phyloP scores from a whole-genome alignment of 2,888 invertebrate genomes.

The Iphiclides podalirius region DNA sequence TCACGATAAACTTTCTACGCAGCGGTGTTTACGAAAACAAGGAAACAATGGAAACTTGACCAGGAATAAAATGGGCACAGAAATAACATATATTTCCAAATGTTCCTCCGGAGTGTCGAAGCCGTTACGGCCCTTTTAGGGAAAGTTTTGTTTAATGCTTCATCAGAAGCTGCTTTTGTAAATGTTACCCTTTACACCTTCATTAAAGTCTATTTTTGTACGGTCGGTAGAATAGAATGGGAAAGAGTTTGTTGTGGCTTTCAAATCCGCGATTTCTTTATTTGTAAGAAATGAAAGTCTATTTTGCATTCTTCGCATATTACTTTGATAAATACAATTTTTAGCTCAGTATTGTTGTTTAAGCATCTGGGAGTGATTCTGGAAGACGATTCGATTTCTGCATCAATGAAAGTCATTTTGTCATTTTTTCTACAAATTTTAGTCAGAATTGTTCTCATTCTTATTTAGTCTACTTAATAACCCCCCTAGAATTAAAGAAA shows the following conservation, averaged over 20 bases:
- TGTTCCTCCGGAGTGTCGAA: constrained; percentile 38
- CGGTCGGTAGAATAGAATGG: constrained; percentile 27
- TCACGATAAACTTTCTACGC: too few relatives aligned
- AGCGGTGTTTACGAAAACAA: not conserved
- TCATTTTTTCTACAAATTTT: too few relatives aligned
- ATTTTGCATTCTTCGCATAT: too few relatives aligned
- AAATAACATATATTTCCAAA: constrained; percentile 29
- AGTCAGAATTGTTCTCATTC: too few relatives aligned
- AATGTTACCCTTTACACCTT: constrained; percentile 37
- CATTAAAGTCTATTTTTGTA: constrained; percentile 40
- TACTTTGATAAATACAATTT: too few relatives aligned
- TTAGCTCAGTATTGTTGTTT: too few relatives aligned
- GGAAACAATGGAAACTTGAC: not conserved
- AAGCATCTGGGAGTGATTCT: too few relatives aligned
- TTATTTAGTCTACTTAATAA: too few relatives aligned
- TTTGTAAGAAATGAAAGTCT: too few relatives aligned
- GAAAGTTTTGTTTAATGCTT: constrained; percentile 34
- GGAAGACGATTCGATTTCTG: too few relatives aligned
- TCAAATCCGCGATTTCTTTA: constrained; percentile 20
- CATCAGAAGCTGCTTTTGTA: constrained; percentile 29
- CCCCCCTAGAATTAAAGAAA: too few relatives aligned
- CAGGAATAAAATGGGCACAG: constrained; percentile 10
- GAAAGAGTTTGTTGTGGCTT: constrained; percentile 34
- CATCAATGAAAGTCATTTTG: too few relatives aligned
- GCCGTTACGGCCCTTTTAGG: constrained; percentile 33